Base-by-base conservation (phyloP, 2,888 invertebrate genomes). In the Amblyjoppa fuscipennis region DNA sequence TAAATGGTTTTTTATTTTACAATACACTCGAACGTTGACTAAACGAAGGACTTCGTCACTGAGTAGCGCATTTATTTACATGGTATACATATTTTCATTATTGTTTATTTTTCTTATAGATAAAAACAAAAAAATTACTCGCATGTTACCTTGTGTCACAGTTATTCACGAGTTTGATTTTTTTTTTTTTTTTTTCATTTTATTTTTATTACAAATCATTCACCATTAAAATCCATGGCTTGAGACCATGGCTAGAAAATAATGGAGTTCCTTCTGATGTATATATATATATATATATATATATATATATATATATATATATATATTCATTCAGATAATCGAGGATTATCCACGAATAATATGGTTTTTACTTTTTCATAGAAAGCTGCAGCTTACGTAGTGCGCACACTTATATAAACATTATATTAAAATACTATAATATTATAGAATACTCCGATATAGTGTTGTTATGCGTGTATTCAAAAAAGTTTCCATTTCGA, bases 151-250 rank as follows among this genome's bases (percentile, higher is more conserved):
- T 79, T 51, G 53, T 81, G 7, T 41, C 83, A 74, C 75, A 80
- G 61, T 79, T 81, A 7, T 75, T 86, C 71, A 81, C 51, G 53
- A 81, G 41, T 41, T 41, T 9, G 0, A 11, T 11, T 41, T 11
- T 20, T 20, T 20, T 20, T 20, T 20, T 20, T 20, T 41, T 49
- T 49, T 49, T 49, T 49, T 16, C 4, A 16, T 85, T 76, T 76
- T 66, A 80, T 84, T 82, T 79, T 73, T 70, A 77, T 84, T 82
- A 81, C 79, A 45, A 81, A 83, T 75, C 34, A 90, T 92, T 59
- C 93, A 92, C 92, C 89, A 91, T 92, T 92, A 93, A 93, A 93
- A 93, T 93, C 93, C 93, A 93, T 93, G 93, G 93, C 93, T 92
- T 93, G 93, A 89, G 93, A 90, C 93, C 93, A 93, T 93, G 93